These are phyloP conservation scores for Sinocyclocheilus grahami DNA, from an alignment of 2,113 vertebrate genomes.

Conservation along the genomic window DNA sequence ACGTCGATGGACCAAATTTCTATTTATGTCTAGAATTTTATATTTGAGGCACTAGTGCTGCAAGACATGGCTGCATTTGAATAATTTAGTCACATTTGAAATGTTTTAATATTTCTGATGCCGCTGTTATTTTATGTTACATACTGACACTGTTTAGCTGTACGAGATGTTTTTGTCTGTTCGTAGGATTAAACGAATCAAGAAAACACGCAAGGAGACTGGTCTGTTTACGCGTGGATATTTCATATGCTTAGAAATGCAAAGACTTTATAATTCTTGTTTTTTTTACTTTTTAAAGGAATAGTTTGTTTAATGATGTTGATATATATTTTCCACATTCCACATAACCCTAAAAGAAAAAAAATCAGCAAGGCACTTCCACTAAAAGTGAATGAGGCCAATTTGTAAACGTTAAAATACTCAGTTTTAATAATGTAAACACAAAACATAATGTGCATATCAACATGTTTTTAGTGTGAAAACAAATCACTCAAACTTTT, in stretches of 20 bases:
- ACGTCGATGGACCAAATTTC: constrained; percentile 94
- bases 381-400: background rate
- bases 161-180: constrained; percentile 73
- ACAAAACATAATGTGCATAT: too few relatives aligned
- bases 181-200: constrained; percentile 70
- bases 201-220: constrained; percentile 54
- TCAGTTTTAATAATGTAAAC: too few relatives aligned
- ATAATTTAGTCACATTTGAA: constrained; percentile 77
- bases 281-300: background rate
- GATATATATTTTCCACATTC: background rate
- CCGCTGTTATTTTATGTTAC: constrained; percentile 76
- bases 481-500: too few relatives aligned
- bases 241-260: background rate
- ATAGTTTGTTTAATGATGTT: background rate
- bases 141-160: constrained; percentile 83
- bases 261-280: background rate
- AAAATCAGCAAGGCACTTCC: background rate
- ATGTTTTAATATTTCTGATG: constrained; percentile 77
- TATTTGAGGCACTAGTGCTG: constrained; percentile 91
- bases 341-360: background rate
- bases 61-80: constrained; percentile 80
- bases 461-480: too few relatives aligned
- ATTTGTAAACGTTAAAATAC: too few relatives aligned
- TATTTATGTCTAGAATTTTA: constrained; percentile 99
- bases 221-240: background rate